Percentiles rank a stretch among this genome's conserved stretches.
Evolutionary conservation across 2,113 vertebrate species (phyloP).

Genomic region (Callionymus lyra): DNA sequence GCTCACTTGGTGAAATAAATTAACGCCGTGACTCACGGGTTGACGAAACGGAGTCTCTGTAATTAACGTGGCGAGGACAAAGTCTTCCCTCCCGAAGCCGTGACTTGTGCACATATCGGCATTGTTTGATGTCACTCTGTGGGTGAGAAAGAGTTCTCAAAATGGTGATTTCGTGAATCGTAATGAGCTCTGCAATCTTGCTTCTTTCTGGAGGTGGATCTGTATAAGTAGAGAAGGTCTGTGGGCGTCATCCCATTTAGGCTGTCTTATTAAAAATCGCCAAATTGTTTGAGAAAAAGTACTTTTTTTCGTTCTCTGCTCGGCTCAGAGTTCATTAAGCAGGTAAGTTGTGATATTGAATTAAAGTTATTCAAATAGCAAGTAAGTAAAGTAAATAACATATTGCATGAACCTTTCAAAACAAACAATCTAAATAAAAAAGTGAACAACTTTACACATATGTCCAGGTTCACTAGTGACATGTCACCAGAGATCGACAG

Average conservation of each 20-base stretch:
- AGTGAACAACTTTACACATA: too few species aligned
- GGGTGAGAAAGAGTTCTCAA: constrained; percentile 6
- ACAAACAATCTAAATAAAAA: too few species aligned
- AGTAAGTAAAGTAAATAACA: too few species aligned
- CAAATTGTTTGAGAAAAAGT: too few species aligned
- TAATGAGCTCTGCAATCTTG: constrained; percentile 17
- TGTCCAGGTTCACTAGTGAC: too few species aligned
- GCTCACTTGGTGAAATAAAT: constrained; percentile 15
- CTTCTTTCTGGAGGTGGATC: background rate
- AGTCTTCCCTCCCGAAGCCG: background rate
- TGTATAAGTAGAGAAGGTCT: too few species aligned
- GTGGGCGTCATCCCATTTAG: constrained; percentile 16
- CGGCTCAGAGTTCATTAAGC: too few species aligned
- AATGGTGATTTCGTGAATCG: constrained; percentile 22
- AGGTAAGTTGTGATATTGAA: too few species aligned
- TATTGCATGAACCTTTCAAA: too few species aligned
- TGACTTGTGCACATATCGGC: background rate
- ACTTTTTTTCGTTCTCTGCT: too few species aligned
- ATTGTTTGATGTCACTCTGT: constrained; percentile 19
- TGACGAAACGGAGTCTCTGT: constrained; percentile 10
- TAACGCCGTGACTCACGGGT: constrained; percentile 5
- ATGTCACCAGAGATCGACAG: too few species aligned
- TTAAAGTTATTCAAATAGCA: too few species aligned
- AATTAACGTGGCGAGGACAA: constrained; percentile 16
- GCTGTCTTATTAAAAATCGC: constrained; percentile 12